Evolutionary conservation across 1,140 invertebrate species (phyloP).

Genomic region (Heliothis virescens): DNA sequence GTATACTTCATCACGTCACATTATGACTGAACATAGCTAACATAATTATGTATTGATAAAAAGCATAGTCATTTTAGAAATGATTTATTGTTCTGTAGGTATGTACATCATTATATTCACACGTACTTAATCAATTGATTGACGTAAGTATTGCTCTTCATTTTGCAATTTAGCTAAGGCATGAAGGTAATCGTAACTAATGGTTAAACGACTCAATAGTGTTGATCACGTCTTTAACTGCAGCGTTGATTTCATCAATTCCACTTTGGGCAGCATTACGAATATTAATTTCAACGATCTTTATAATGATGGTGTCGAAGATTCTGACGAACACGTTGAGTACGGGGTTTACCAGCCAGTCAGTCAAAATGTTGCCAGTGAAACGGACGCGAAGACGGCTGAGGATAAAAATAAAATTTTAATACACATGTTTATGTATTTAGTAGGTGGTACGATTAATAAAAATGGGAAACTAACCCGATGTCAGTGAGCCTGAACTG

Average conservation of each 20-base stretch:
- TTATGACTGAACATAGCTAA: no score
- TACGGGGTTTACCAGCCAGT: slow-evolving; percentile 82
- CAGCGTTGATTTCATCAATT: slow-evolving; percentile 61
- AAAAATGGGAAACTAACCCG: slow-evolving; percentile 68
- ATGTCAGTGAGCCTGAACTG: slow-evolving; percentile 77
- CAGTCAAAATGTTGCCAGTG: slow-evolving; percentile 79
- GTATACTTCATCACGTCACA: no score
- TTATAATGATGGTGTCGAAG: slow-evolving; percentile 80
- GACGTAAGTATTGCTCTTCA: no score
- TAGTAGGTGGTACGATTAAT: neutral
- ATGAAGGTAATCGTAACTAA: neutral
- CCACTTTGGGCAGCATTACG: slow-evolving; percentile 58
- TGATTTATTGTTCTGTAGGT: no score
- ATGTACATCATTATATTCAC: no score
- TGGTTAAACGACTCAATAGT: slow-evolving; percentile 58
- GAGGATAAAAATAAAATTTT: slow-evolving; percentile 46
- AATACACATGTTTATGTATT: no score
- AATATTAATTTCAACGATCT: slow-evolving; percentile 74
- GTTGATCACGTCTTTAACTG: slow-evolving; percentile 57
- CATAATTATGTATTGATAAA: no score
- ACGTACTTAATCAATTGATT: no score
- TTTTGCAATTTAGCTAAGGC: neutral
- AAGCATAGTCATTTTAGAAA: no score
- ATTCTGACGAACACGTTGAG: slow-evolving; percentile 74
- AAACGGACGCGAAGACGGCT: slow-evolving; percentile 79